phyloP scores from a whole-genome alignment of 2,888 invertebrate genomes.

The Drosophila peninsularis region DNA sequence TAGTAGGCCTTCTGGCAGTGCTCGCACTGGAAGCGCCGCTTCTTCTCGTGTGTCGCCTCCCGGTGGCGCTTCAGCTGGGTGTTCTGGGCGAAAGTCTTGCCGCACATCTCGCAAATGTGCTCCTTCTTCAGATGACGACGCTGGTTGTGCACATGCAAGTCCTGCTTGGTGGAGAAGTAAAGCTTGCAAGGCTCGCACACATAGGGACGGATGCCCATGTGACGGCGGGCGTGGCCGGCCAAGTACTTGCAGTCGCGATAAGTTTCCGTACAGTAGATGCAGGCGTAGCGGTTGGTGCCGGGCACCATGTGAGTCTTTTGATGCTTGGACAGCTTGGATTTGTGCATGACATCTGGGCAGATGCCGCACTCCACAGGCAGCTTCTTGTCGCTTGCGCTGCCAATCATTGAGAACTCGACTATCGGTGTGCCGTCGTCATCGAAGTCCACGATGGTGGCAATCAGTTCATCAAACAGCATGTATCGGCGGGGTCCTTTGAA shows the following conservation, averaged over 20 bases:
- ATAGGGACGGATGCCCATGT: constrained; percentile 82
- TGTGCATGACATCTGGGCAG: constrained; percentile 80
- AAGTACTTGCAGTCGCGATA: constrained; percentile 81
- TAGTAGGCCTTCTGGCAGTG: constrained; percentile 81
- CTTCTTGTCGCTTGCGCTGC: constrained; percentile 64
- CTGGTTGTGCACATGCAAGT: constrained; percentile 80
- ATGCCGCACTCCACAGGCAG: constrained; percentile 81
- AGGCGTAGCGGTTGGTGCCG: constrained; percentile 76
- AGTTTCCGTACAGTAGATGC: constrained; percentile 79
- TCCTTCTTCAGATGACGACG: constrained; percentile 79
- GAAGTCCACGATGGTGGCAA: constrained; percentile 81
- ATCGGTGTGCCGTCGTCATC: constrained; percentile 77
- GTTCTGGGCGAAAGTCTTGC: constrained; percentile 81
- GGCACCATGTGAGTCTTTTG: constrained; percentile 77
- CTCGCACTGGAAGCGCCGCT: constrained; percentile 76
- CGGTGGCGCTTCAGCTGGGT: constrained; percentile 81
- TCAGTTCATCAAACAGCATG: constrained; percentile 78
- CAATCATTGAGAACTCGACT: constrained; percentile 78
- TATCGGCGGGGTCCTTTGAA: constrained; percentile 75
- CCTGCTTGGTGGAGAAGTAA: constrained; percentile 82
- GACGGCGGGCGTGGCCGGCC: constrained; percentile 80
- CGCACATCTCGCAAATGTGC: constrained; percentile 81
- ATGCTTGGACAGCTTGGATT: constrained; percentile 69
- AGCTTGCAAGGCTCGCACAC: constrained; percentile 80
- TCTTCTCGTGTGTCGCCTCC: constrained; percentile 81